phyloP scores from a whole-genome alignment of 1,140 invertebrate genomes.

The Philotrypesis tridentata region DNA sequence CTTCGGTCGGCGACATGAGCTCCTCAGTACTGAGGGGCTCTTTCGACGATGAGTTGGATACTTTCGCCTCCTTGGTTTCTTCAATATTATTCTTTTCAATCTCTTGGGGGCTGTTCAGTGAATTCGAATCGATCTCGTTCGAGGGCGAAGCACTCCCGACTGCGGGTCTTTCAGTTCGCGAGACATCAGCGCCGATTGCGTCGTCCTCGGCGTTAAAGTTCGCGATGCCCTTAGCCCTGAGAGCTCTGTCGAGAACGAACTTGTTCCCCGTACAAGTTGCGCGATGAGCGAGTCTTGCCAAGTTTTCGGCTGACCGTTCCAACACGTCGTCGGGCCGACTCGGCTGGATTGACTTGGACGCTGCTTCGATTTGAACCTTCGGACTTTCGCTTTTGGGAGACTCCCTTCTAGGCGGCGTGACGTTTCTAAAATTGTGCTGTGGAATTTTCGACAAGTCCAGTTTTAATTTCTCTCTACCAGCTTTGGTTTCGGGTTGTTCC shows the following conservation, averaged over 20 bases:
- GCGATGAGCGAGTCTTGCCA: conserved; percentile 59
- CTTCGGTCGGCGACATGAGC: conserved; percentile 77
- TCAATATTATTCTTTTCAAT: conserved; percentile 36
- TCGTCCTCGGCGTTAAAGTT: conserved; percentile 54
- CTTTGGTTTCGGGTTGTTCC: conserved; percentile 42
- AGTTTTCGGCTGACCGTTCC: conserved; percentile 52
- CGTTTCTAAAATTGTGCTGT: conserved; percentile 65
- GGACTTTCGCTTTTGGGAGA: conserved; percentile 53
- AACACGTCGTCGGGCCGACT: conserved; percentile 18
- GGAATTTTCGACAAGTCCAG: conserved; percentile 81
- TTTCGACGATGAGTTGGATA: conserved; percentile 25
- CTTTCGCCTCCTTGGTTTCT: conserved; percentile 33
- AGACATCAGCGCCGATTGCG: conserved; percentile 31
- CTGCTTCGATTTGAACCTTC: conserved; percentile 41
- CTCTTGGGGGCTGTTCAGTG: not conserved
- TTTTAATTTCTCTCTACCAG: conserved; percentile 74
- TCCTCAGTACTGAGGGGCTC: conserved; percentile 58
- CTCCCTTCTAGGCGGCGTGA: conserved; percentile 58
- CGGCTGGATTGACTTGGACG: conserved; percentile 17
- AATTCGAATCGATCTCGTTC: not conserved
- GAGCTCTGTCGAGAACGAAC: conserved; percentile 61
- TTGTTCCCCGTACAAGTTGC: conserved; percentile 60
- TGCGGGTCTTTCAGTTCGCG: conserved; percentile 39
- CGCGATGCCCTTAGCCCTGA: conserved; percentile 53
- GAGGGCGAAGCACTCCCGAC: not conserved